Evolutionary conservation across 2,113 vertebrate genomes (phyloP).

Genomic region (Octodon degus): DNA sequence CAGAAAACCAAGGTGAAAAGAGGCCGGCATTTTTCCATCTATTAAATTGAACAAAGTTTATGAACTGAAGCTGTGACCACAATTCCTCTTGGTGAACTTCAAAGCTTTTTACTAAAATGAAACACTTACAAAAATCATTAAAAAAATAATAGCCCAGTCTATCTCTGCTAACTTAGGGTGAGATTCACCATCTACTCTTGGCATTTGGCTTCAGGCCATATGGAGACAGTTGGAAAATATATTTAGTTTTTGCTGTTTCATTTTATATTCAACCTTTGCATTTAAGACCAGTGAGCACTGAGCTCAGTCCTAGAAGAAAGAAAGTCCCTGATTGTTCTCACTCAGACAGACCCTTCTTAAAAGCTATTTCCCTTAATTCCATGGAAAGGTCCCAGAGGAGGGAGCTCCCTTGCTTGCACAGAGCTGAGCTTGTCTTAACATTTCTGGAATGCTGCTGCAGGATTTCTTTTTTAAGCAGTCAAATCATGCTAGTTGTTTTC

Average conservation of each 20-base stretch:
- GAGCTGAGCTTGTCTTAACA: conserved; percentile 63
- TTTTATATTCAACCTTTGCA: conserved; percentile 63
- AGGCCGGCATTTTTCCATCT: background rate
- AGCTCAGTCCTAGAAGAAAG: conserved; percentile 48
- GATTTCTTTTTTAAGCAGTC: conserved; percentile 61
- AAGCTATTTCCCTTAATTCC: conserved; percentile 69
- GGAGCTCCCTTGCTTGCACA: conserved; percentile 21
- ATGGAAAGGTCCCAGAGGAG: conserved; percentile 53
- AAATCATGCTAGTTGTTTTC: conserved; percentile 63
- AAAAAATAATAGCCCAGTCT: background rate
- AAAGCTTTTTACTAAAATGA: conserved; percentile 47
- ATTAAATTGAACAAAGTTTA: background rate
- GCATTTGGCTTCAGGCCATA: conserved; percentile 44
- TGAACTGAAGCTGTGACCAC: background rate
- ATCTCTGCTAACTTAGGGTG: background rate
- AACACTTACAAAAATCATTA: background rate
- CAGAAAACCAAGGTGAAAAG: conserved; percentile 1
- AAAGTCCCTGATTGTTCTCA: conserved; percentile 69
- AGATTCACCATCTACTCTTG: background rate
- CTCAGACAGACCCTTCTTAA: conserved; percentile 69
- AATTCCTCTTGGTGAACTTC: background rate
- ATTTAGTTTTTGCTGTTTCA: conserved; percentile 45
- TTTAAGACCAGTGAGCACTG: conserved; percentile 22
- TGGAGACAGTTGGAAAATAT: conserved; percentile 60
- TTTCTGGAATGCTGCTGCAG: conserved; percentile 65